phyloP scores from a whole-genome alignment of 2,113 vertebrate species.

The Pseudorasbora parva region DNA sequence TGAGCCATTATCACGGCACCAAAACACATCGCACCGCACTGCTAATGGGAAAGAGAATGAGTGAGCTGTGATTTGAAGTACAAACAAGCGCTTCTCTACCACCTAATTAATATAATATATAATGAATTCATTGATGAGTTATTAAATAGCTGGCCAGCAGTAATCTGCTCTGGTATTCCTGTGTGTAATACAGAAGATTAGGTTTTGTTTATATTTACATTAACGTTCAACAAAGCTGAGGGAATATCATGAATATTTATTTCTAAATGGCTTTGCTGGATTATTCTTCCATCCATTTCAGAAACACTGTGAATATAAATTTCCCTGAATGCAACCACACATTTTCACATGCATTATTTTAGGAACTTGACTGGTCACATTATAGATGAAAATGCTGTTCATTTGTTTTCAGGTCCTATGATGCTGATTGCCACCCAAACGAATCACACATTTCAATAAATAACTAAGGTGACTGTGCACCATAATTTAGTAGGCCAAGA shows the following conservation, averaged over 20 bases:
- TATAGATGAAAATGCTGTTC: neutral
- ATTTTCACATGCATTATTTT: neutral
- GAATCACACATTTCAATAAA: neutral
- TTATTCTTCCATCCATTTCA: neutral
- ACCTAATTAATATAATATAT: neutral
- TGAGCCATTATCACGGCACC: neutral
- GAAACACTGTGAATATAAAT: neutral
- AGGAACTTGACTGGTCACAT: neutral
- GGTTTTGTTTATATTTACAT: conserved; percentile 4
- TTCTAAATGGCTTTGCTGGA: neutral
- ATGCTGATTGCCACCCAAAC: neutral
- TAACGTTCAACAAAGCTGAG: neutral
- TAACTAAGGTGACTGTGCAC: neutral
- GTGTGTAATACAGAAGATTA: neutral
- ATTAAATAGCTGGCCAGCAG: conserved; percentile 8
- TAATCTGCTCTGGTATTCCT: neutral
- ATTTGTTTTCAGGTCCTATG: neutral
- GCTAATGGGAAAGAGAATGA: conserved; percentile 12
- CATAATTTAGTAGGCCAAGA: neutral
- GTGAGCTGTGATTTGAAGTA: neutral
- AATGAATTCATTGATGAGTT: neutral
- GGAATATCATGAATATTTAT: neutral
- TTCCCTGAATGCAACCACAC: no score
- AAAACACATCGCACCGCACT: neutral
- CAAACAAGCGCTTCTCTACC: neutral